Base-by-base conservation (phyloP, 2,797 vertebrate species). In the Eulemur coronatus region DNA sequence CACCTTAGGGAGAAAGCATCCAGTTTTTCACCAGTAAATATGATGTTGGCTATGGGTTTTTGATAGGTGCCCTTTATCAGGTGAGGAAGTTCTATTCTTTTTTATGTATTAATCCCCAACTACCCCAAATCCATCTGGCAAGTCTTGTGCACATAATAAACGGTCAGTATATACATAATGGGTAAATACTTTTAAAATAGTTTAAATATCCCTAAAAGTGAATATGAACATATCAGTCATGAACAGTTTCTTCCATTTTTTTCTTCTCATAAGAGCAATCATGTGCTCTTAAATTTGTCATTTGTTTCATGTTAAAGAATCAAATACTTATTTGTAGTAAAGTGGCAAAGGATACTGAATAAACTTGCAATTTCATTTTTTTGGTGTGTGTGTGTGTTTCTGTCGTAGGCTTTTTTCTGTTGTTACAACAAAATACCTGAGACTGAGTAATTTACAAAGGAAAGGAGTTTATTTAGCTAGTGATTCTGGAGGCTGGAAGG, bases 261-360 rank as follows among this genome's bases (percentile, higher is more conserved):
- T 46, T 81, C 41, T 33, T 93, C 63, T 87, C n/a, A 95, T 7
- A 93, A 75, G 95, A 95, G 43, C 55, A 14, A 48, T 75, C 46
- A 28, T 94, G 5, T 50, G 43, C 9, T 96, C 46, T 75, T 82
- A 89, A 72, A 59, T 75, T 89, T 84, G 35, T 15, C 26, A 17
- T 82, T 92, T 72, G 12, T 92, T 94, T 88, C 20, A 79, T 94
- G 43, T 94, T 97, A 91, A 90, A 80, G 80, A 73, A 69, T 80
- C 30, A 73, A 80, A 52, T 92, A 86, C 22, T 86, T 91, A 55
- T 87, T 90, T 94, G 57, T 70, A 84, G 11, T 87, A 35, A 92
- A 82, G 41, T 70, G 22, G 11, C 10, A 17, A 50, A 90, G 13
- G 10, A 61, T 85, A 63, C 61, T 89, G 55, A 96, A 57, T 97